Evolutionary conservation across 2,888 invertebrate species (phyloP).

Genomic region (Nesidiocoris tenuis): DNA sequence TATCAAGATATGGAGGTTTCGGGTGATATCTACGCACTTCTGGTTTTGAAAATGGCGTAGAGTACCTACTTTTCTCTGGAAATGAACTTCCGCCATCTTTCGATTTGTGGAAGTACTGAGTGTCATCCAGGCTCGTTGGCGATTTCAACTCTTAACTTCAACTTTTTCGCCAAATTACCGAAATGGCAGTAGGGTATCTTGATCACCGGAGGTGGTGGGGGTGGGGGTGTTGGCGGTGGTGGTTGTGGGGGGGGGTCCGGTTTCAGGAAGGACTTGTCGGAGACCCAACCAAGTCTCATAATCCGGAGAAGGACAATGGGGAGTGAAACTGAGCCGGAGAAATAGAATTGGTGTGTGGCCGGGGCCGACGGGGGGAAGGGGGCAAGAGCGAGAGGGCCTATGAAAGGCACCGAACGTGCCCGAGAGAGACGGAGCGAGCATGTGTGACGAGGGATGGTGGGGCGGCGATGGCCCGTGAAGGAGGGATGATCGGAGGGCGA

Average conservation of each 20-base stretch:
- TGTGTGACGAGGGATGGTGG: background rate
- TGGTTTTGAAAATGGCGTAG: too few species aligned
- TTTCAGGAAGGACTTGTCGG: too few species aligned
- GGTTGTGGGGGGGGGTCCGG: background rate
- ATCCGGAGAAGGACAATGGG: constrained; percentile 10
- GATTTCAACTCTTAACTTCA: too few species aligned
- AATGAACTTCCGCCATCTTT: too few species aligned
- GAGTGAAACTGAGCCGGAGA: background rate
- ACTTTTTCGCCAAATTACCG: too few species aligned
- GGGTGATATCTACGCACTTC: too few species aligned
- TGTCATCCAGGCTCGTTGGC: too few species aligned
- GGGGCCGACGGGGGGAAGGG: background rate
- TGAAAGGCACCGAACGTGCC: background rate
- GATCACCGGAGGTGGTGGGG: too few species aligned
- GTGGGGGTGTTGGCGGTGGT: background rate
- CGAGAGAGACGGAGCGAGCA: background rate
- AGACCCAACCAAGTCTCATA: constrained; percentile 40
- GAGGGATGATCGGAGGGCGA: background rate
- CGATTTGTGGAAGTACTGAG: too few species aligned
- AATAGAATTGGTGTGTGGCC: background rate
- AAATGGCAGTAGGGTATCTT: too few species aligned
- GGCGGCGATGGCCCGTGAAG: background rate
- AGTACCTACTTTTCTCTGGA: too few species aligned
- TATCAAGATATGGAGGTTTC: too few species aligned
- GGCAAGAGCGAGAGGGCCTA: background rate